Conservation (phyloP, 1,140 invertebrate species). For the Hetaerina americana region DNA sequence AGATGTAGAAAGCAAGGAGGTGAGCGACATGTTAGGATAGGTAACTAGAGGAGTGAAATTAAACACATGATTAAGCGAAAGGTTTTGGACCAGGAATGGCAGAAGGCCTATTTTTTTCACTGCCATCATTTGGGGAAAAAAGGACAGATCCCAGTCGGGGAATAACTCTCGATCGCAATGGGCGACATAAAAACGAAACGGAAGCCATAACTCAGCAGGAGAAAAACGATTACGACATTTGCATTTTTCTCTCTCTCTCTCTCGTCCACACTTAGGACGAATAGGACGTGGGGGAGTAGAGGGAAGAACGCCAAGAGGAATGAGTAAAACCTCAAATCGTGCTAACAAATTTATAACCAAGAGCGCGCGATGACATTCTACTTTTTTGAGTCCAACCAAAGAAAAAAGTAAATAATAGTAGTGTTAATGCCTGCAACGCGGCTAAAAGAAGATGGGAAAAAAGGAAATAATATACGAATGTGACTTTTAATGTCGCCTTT, state of each 20-base stretch:
- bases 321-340: no score
- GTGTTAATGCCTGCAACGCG: not conserved
- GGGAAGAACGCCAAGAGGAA: not conserved
- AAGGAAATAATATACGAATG: not conserved
- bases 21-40: no score
- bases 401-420: not conserved
- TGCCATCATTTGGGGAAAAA: not conserved
- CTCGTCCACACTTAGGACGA: not conserved
- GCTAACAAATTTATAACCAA: not conserved
- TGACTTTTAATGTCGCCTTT: not conserved
- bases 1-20: no score
- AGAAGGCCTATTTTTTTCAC: not conserved
- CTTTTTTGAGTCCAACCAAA: not conserved
- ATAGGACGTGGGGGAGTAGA: not conserved
- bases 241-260: not conserved
- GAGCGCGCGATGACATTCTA: not conserved
- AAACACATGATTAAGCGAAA: no score
- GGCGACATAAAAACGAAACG: not conserved
- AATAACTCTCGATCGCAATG: not conserved
- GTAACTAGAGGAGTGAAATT: no score
- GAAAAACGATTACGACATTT: not conserved
- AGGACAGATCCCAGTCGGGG: not conserved
- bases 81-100: no score
- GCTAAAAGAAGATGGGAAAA: no score
- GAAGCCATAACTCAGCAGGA: not conserved